Evolutionary conservation across 2,797 vertebrate genomes (phyloP), one percentile per base, ranked within the genome.

Genomic region (Phataginus tetradactyla): DNA sequence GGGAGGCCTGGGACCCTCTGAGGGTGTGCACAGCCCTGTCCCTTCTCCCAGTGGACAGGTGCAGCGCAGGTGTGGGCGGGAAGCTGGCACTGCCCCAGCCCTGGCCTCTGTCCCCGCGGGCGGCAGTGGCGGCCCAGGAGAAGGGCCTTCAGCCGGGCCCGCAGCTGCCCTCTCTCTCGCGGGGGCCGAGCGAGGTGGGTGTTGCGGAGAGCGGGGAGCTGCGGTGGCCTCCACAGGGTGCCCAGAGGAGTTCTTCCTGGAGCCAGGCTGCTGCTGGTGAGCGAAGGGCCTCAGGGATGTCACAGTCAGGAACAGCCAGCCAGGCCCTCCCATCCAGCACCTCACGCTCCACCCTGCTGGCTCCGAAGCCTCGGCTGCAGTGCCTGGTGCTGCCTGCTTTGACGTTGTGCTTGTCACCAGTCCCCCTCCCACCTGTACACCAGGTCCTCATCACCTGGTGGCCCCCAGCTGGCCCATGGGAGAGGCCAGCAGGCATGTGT

Each of bases 191-290:
- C 0, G 59, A 97, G 57, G 21, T 4, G 2, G 96, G 71, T 0
- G 8, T 91, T 1, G 95, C 96, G 86, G 96, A 96, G 81, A 95
- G 97, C 0, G 78, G 97, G 37, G 96, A 97, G 83, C 91, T 97
- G 91, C 53, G 93, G 0, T 97, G 97, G 95, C 94, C 96, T 42
- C 94, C 85, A 0, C 97, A 97, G 42, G 77, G 91, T 0, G 0
- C 49, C 45, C 94, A 88, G 69, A 86, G 20, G 53, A 64, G 34
- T 0, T 10, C 57, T 0, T 4, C 69, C 42, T 79, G 68, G 84
- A 85, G 39, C 75, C 79, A 37, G 77, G 61, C 75, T 63, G 69
- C 59, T 78, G 86, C 86, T 71, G 95, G 95, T 95, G 92, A 96
- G 97, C 84, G 39, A 68, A 39, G 49, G 13, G 64, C 53, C 5